phyloP scores from a whole-genome alignment of 2,113 vertebrate genomes.

The Leptodactylus fuscus region DNA sequence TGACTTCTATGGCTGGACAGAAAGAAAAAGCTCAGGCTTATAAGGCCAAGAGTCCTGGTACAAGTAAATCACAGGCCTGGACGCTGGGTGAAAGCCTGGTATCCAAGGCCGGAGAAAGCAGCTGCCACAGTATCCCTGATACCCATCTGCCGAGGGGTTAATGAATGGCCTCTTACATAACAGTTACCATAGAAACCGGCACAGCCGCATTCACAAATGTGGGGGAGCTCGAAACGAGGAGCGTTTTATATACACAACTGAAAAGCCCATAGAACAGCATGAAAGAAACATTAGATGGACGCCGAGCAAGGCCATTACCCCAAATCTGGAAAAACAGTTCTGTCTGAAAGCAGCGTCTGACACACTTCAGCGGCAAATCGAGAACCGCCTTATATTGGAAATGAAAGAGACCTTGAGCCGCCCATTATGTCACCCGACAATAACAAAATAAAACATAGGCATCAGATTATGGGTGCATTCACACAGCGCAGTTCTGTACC shows the following conservation, averaged over 20 bases:
- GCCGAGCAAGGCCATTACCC: conserved; percentile 13
- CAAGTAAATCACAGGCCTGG: conserved; percentile 13
- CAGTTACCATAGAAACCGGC: conserved; percentile 30
- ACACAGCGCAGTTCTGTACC: too few relatives aligned
- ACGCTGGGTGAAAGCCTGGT: conserved; percentile 31
- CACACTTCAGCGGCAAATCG: neutral
- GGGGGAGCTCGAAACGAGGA: conserved; percentile 15
- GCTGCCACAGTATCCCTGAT: conserved; percentile 47
- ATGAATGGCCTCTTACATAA: conserved; percentile 53
- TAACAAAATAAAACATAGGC: too few relatives aligned
- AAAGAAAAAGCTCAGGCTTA: neutral
- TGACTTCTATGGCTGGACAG: neutral
- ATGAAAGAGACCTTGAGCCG: neutral
- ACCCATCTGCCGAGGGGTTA: conserved; percentile 52
- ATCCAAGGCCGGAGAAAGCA: conserved; percentile 50
- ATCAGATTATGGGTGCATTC: too few relatives aligned
- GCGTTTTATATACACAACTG: conserved; percentile 33
- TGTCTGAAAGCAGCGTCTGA: neutral
- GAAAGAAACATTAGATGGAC: conserved; percentile 21
- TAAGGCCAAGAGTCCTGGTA: neutral
- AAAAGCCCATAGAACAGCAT: conserved; percentile 26
- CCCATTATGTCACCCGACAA: too few relatives aligned
- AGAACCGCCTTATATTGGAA: neutral
- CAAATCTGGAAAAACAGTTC: neutral
- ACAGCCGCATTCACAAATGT: conserved; percentile 25